phyloP scores from a whole-genome alignment of 2,888 invertebrate genomes.

The Bruchidius siliquastri region DNA sequence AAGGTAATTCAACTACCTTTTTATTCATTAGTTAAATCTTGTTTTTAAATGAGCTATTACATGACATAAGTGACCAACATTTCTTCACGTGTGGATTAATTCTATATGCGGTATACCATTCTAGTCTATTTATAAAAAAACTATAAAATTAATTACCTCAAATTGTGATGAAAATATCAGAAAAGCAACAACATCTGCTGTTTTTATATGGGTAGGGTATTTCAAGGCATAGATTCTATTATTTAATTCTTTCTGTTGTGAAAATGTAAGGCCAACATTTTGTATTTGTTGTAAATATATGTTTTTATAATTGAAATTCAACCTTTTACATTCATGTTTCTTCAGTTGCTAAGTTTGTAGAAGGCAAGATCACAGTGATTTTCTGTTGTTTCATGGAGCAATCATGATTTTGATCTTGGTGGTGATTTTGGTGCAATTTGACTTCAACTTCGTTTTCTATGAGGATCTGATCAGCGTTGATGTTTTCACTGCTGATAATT shows the following conservation, averaged over 20 bases:
- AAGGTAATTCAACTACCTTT: too few relatives aligned
- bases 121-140: too few relatives aligned
- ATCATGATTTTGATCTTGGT: background rate
- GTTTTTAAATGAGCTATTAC: too few relatives aligned
- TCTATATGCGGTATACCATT: too few relatives aligned
- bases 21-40: too few relatives aligned
- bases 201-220: too few relatives aligned
- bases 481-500: background rate
- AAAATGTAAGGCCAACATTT: background rate
- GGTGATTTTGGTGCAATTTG: too few relatives aligned
- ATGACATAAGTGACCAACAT: too few relatives aligned
- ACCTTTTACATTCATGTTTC: background rate
- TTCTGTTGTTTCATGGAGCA: background rate
- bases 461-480: background rate
- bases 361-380: background rate
- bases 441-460: background rate
- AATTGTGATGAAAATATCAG: too few relatives aligned
- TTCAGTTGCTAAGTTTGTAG: background rate
- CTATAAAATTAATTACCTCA: too few relatives aligned
- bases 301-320: background rate
- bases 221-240: background rate
- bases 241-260: background rate
- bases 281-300: background rate
- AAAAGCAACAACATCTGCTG: too few relatives aligned
- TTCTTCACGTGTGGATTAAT: too few relatives aligned